Evolutionary conservation across 2,888 invertebrate species (phyloP).

Genomic region (Noctua pronuba): DNA sequence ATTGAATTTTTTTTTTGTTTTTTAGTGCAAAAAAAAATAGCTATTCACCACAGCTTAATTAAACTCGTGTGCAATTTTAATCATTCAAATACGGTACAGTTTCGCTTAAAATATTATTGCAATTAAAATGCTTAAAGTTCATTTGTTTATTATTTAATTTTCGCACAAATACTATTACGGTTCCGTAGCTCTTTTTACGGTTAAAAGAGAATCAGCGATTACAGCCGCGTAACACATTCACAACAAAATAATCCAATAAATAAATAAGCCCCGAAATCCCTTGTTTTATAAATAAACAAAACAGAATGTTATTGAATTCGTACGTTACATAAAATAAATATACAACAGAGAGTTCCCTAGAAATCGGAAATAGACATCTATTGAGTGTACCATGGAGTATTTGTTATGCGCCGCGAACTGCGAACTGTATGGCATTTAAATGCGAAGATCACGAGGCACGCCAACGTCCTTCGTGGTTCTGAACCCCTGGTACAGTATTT

Average conservation of each 20-base stretch:
- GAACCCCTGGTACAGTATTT: slow-evolving; percentile 53
- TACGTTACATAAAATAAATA: slow-evolving; percentile 41
- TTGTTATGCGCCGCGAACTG: slow-evolving; percentile 73
- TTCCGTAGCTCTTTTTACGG: background rate
- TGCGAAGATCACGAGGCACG: slow-evolving; percentile 75
- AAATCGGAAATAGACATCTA: slow-evolving; percentile 73
- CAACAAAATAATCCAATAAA: slow-evolving; percentile 38
- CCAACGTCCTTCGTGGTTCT: slow-evolving; percentile 74
- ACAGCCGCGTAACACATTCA: slow-evolving; percentile 13
- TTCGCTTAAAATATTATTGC: slow-evolving; percentile 7
- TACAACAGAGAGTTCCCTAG: slow-evolving; percentile 53
- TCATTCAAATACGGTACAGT: background rate
- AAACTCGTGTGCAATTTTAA: slow-evolving; percentile 4
- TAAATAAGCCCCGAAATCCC: slow-evolving; percentile 11
- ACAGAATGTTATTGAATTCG: slow-evolving; percentile 57
- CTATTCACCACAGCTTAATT: background rate
- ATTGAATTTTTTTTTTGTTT: background rate
- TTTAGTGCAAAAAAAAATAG: background rate
- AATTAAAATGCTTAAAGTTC: background rate
- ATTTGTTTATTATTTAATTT: background rate
- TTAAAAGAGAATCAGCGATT: background rate
- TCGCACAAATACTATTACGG: background rate
- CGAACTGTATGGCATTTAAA: slow-evolving; percentile 74
- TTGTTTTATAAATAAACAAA: slow-evolving; percentile 23
- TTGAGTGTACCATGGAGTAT: slow-evolving; percentile 65